A percentile compares a stretch with the other conserved stretches of the same genome.
Evolutionary conservation across 2,797 vertebrate species (phyloP).

Genomic region (Syndactyla subalaris): DNA sequence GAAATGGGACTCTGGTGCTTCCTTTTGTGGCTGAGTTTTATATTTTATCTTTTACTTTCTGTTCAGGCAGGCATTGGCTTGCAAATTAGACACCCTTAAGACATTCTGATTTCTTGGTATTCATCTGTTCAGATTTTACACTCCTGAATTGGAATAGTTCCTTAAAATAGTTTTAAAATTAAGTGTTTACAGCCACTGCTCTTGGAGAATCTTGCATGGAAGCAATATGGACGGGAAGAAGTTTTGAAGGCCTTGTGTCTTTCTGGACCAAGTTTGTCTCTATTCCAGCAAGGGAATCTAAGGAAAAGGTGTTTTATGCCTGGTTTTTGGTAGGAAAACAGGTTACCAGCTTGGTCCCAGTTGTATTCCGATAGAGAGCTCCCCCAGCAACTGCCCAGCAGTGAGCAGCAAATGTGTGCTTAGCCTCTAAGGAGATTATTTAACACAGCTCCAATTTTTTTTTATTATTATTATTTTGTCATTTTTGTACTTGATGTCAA

Average conservation of each 20-base stretch:
- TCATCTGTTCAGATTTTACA: not conserved
- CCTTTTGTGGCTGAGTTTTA: not conserved
- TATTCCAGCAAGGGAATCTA: not conserved
- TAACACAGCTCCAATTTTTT: not conserved
- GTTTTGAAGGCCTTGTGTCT: not conserved
- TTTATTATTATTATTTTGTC: not conserved
- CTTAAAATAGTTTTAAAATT: not conserved
- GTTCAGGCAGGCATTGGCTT: not conserved
- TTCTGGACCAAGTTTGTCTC: not conserved
- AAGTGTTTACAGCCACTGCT: not conserved
- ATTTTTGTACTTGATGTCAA: not conserved
- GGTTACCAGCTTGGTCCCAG: not conserved
- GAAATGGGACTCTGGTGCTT: not conserved
- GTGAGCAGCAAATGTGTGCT: not conserved
- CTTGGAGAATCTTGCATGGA: not conserved
- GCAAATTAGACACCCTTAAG: not conserved
- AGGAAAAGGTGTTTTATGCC: not conserved
- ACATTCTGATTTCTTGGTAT: not conserved
- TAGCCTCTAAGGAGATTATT: constrained; percentile 1
- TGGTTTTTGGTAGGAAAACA: not conserved
- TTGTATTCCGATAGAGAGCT: not conserved
- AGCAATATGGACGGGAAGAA: not conserved
- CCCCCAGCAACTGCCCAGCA: not conserved
- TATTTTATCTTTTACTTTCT: not conserved
- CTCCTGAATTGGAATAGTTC: not conserved